These are phyloP conservation scores for Hippocampus comes DNA, from an alignment of 2,113 vertebrate species.

Conservation along the genomic window DNA sequence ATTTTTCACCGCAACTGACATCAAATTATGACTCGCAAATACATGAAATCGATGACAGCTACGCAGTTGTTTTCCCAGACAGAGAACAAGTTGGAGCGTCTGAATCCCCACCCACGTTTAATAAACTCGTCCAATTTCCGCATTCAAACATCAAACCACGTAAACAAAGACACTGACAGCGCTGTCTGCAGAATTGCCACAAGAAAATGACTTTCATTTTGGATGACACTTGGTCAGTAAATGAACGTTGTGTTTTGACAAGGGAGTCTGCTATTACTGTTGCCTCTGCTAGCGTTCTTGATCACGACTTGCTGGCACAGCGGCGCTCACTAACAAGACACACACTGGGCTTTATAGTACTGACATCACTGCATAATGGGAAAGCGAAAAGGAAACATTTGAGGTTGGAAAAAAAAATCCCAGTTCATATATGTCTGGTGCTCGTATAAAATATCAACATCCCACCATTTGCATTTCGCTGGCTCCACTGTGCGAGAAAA, in stretches of 20 bases:
- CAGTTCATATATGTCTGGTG: background rate
- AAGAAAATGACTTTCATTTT: background rate
- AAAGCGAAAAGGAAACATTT: too few relatives aligned
- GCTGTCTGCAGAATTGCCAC: background rate
- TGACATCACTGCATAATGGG: background rate
- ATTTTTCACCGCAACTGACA: background rate
- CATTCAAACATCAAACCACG: background rate
- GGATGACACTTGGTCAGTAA: background rate
- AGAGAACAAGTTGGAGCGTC: background rate
- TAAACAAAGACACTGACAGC: background rate
- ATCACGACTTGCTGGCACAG: constrained; percentile 30
- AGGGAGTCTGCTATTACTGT: constrained; percentile 1
- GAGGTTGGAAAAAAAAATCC: background rate
- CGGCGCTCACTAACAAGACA: background rate
- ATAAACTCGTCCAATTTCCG: background rate
- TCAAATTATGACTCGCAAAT: background rate
- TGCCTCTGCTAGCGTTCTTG: constrained; percentile 8
- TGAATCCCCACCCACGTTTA: background rate
- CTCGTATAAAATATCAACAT: background rate
- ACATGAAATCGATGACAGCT: background rate
- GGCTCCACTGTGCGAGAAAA: background rate
- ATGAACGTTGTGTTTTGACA: background rate
- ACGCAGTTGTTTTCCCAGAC: background rate
- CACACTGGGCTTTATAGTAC: background rate
- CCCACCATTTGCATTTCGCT: background rate